These are phyloP conservation scores for Mactromeris polynyma DNA, from an alignment of 2,888 invertebrate species.

Conservation along the genomic window DNA sequence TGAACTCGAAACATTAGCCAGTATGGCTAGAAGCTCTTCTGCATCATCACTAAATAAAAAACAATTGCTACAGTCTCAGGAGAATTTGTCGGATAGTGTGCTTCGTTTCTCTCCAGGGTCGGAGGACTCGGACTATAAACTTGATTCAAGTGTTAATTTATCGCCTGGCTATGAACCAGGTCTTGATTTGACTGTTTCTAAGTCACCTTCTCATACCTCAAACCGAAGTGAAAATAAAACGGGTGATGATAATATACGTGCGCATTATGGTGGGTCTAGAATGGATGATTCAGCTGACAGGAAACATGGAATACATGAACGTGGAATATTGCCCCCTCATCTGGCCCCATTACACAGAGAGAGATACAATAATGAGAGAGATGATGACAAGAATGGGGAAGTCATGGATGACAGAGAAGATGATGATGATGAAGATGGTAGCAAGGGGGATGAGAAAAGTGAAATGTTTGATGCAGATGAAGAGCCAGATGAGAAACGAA, in stretches of 20 bases:
- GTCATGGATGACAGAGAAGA: constrained; percentile 13
- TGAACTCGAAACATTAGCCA: constrained; percentile 62
- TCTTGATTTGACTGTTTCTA: constrained; percentile 66
- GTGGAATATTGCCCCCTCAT: constrained; percentile 35
- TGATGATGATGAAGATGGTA: constrained; percentile 32
- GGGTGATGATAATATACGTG: constrained; percentile 65
- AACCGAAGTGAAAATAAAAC: constrained; percentile 65
- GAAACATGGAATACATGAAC: constrained; percentile 25
- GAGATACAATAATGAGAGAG: constrained; percentile 38
- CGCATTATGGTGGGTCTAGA: constrained; percentile 49
- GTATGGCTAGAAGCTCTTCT: constrained; percentile 47
- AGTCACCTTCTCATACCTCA: constrained; percentile 72
- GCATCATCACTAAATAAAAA: constrained; percentile 45
- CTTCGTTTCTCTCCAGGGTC: constrained; percentile 68
- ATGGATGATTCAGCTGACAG: constrained; percentile 36
- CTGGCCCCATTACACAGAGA: constrained; percentile 25
- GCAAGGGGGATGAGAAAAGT: constrained; percentile 33
- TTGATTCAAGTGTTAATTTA: constrained; percentile 56
- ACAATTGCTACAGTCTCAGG: constrained; percentile 64
- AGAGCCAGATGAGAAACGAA: constrained; percentile 25
- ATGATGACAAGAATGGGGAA: constrained; percentile 15
- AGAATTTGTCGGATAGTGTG: constrained; percentile 56
- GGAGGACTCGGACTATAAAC: constrained; percentile 57
- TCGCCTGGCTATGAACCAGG: constrained; percentile 60
- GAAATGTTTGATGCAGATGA: constrained; percentile 35